Conservation (phyloP, 2,113 vertebrate species). For the Lipophrys pholis region DNA sequence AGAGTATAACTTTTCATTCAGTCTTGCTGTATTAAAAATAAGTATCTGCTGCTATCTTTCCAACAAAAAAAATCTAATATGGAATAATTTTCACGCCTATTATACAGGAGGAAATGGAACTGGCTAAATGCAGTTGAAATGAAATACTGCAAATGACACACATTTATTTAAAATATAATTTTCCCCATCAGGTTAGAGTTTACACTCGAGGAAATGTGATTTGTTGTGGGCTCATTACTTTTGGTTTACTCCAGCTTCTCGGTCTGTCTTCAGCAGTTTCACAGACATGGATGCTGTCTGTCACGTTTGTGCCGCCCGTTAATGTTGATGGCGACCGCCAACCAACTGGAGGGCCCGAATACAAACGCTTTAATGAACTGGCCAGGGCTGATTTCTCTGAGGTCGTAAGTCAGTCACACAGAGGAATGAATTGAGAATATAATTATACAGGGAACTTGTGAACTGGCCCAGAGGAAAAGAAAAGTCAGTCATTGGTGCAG, state of each 20-base stretch:
- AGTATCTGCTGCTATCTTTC: neutral
- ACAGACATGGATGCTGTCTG: slow-evolving; percentile 44
- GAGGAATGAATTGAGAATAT: slow-evolving; percentile 42
- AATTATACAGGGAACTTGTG: slow-evolving; percentile 46
- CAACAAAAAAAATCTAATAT: slow-evolving; percentile 18
- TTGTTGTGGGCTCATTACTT: slow-evolving; percentile 63
- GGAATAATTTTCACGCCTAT: slow-evolving; percentile 29
- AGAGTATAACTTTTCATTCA: neutral
- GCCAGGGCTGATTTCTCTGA: slow-evolving; percentile 24
- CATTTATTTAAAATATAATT: slow-evolving; percentile 30
- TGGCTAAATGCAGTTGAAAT: slow-evolving; percentile 30
- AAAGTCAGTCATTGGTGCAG: neutral
- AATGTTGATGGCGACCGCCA: slow-evolving; percentile 37
- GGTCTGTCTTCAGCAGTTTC: slow-evolving; percentile 41
- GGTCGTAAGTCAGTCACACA: slow-evolving; percentile 43
- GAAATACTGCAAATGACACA: slow-evolving; percentile 29
- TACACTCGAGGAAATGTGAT: slow-evolving; percentile 48
- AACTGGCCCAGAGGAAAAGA: slow-evolving; percentile 28
- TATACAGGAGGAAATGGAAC: slow-evolving; percentile 30
- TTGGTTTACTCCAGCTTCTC: slow-evolving; percentile 54
- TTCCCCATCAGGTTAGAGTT: slow-evolving; percentile 42
- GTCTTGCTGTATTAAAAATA: neutral
- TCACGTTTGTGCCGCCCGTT: slow-evolving; percentile 54
- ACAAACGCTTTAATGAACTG: slow-evolving; percentile 50
- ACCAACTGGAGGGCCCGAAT: slow-evolving; percentile 12